Conservation (phyloP, 2,113 vertebrate species). For the Perca fluviatilis region DNA sequence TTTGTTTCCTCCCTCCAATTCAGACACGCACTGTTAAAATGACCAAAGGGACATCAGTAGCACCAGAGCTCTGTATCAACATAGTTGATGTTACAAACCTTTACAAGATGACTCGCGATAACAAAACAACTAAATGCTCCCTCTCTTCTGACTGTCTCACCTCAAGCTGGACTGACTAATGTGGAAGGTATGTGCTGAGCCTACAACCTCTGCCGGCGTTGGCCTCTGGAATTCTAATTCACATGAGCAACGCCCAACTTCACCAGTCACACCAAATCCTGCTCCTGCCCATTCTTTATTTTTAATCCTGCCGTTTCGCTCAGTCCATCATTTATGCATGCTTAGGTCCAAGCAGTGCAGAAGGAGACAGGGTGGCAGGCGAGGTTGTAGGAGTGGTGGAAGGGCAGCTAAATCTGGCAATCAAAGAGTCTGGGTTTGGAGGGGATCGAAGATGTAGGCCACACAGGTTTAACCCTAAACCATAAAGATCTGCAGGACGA, state of each 20-base stretch:
- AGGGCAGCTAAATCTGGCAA: conserved; percentile 63
- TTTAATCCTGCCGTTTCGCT: conserved; percentile 66
- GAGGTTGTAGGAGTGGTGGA: conserved; percentile 28
- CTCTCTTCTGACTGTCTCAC: conserved; percentile 58
- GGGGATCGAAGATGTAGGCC: conserved; percentile 65
- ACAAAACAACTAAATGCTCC: conserved; percentile 58
- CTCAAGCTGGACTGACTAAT: conserved; percentile 76
- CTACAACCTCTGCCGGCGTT: conserved; percentile 70
- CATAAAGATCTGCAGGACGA: conserved; percentile 38
- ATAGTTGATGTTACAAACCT: conserved; percentile 25
- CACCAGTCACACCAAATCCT: conserved; percentile 73
- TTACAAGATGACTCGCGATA: conserved; percentile 19
- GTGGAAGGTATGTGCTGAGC: conserved; percentile 85
- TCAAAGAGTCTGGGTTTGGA: conserved; percentile 68
- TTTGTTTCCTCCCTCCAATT: conserved; percentile 14
- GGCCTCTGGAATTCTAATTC: conserved; percentile 82
- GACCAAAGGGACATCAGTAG: background rate
- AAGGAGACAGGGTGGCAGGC: conserved; percentile 45
- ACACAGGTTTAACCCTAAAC: conserved; percentile 67
- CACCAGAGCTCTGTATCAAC: background rate
- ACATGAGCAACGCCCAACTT: conserved; percentile 76
- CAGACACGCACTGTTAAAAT: conserved; percentile 17
- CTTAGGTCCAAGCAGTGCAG: conserved; percentile 67
- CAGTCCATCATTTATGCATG: conserved; percentile 70
- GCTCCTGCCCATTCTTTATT: conserved; percentile 62